Base-by-base conservation (phyloP, 2,888 invertebrate genomes). In the Argyresthia goedartella region DNA sequence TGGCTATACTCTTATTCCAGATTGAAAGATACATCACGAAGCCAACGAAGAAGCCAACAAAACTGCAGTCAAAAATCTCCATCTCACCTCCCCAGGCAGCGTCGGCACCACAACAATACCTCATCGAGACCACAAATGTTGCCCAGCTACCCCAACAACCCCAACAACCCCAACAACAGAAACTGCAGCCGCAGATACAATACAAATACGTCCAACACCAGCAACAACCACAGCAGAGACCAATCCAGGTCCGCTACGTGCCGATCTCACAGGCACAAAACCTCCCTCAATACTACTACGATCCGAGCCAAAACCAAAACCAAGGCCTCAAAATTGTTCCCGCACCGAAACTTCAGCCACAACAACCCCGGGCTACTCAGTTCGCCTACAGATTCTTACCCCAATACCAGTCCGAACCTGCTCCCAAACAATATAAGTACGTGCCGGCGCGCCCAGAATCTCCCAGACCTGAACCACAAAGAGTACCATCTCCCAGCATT, bases 111-210 rank as follows among this genome's bases (percentile, higher is more conserved):
- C 86, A 87, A 53, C 87, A 87, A 57, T 87, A 87, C 57, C 60
- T 87, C 16, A 87, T 87, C 16, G 87, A 87, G 62, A 87, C 87
- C 0, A 87, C 87, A 0, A 86, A 86, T 52, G 73, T 85, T 8
- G 48, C 16, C 1, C 82, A 82, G 56, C 79, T 75, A 55, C 72
- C 67, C 16, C 59, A 61, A 43, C 63, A 59, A 45, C 64, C 60
- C 25, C 64, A 65, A 55, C 57, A 53, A 11, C 48, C 8, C 13
- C 43, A 43, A 41, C 2, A 25, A 25, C 50, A 44, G 46, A 45
- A 41, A 45, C 50, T 7, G 47, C 55, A 52, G 56, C 33, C 54
- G 53, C 42, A 39, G 46, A 25, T 25, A 25, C 25, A 25, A 25
- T 25, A 25, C 25, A 25, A 25, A 25, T 9, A 55, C 47, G 11